Base-by-base conservation (phyloP, 2,797 vertebrate genomes). In the Pseudomugil gertrudae region DNA sequence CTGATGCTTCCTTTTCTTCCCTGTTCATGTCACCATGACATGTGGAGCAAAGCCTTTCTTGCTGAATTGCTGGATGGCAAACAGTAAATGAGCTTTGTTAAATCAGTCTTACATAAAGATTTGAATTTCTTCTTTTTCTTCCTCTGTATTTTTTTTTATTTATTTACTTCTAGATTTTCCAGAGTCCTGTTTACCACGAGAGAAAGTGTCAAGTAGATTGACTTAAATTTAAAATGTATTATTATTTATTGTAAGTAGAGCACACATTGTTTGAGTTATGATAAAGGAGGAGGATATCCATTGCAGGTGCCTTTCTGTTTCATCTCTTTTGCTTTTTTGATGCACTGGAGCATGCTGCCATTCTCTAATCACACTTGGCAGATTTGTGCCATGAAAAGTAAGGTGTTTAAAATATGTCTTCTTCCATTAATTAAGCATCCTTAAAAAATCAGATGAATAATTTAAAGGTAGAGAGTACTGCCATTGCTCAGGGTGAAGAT, bases 1-100 rank as follows among this genome's bases (percentile, higher is more conserved):
- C 91, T 92, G 92, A 90, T 91, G 86, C 89, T 71, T 84, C 83
- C 61, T 72, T 84, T 89, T 85, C 57, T 69, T 75, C 38, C 27
- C 57, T 68, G 65, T 24, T 56, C 17, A 5, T 89, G 88, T 89
- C 85, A 84, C 80, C 66, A 65, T 88, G 92, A 92, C 87, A 87
- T 78, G 78, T 76, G 84, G 76, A 87, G 83, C 58, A 66, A 81
- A 72, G 67, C 57, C 23, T 78, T 87, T 91, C 75, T 85, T 91
- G 90, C 92, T 89, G 91, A 93, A 74, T 90, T 78, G 84, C 84
- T 78, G 78, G 54, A 83, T 35, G 57, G 66, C 15, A 57, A 80
- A 86, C 78, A 77, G 68, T 71, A 87, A 87, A 88, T 82, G 78
- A 84, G 56, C 69, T 70, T 73, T 83, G 76, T 85, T 88, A 67